Evolutionary conservation across 2,113 vertebrate species (phyloP).

Genomic region (Oceanodroma tethys): DNA sequence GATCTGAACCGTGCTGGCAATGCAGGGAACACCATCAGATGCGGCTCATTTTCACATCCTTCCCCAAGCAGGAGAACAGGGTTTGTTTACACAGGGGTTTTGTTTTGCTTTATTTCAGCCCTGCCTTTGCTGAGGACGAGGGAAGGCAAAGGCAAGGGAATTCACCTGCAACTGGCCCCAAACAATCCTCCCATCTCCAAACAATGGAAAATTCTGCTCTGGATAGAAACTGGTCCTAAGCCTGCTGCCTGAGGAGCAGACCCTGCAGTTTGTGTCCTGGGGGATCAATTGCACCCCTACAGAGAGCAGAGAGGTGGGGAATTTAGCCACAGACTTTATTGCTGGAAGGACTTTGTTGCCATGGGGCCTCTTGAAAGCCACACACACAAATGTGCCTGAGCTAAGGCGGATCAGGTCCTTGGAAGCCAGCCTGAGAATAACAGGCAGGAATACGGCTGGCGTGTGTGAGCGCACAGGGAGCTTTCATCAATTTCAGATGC

Average conservation of each 20-base stretch:
- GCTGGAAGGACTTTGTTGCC: not conserved
- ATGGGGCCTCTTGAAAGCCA: not conserved
- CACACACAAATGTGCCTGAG: not conserved
- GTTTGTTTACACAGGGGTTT: not conserved
- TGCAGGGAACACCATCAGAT: not conserved
- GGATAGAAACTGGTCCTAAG: not conserved
- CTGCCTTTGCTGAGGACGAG: not conserved
- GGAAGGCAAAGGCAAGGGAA: not conserved
- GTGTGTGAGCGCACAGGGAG: not conserved
- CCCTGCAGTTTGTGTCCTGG: not conserved
- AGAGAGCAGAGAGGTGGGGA: not conserved
- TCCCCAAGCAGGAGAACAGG: not conserved
- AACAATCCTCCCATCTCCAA: not conserved
- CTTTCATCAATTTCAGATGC: not conserved
- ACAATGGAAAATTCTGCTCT: not conserved
- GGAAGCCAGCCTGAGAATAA: not conserved
- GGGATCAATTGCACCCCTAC: not conserved
- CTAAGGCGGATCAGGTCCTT: not conserved
- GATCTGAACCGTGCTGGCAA: not conserved
- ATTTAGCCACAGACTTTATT: not conserved
- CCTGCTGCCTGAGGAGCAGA: not conserved
- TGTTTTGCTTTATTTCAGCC: not conserved
- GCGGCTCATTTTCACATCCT: not conserved
- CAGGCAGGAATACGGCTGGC: not conserved
- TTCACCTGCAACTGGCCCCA: not conserved